Conservation (phyloP, 2,888 invertebrate genomes). For the Clitarchus hookeri region DNA sequence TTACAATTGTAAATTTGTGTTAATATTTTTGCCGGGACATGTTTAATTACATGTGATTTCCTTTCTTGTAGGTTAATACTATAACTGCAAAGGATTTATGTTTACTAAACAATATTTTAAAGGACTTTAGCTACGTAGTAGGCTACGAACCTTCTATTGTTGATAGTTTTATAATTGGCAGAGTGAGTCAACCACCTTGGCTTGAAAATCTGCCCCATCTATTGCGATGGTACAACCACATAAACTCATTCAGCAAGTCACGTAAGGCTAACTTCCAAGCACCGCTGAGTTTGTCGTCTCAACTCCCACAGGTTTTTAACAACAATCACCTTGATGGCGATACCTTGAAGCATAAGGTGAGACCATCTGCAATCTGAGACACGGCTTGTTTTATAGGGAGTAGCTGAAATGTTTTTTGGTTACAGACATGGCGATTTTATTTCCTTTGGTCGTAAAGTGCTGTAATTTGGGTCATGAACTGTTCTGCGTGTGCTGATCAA, state of each 20-base stretch:
- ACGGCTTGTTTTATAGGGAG: not conserved
- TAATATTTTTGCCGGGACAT: not conserved
- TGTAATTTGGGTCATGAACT: too few species aligned
- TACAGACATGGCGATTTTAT: too few species aligned
- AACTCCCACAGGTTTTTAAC: not conserved
- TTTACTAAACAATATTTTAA: constrained; percentile 56
- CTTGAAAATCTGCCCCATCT: constrained; percentile 50
- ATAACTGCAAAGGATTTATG: constrained; percentile 42
- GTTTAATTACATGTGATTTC: not conserved
- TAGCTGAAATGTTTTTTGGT: too few species aligned
- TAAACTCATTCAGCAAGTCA: constrained; percentile 61
- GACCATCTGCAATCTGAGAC: constrained; percentile 32
- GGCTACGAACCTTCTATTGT: constrained; percentile 60
- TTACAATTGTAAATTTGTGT: not conserved
- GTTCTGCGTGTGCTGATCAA: too few species aligned
- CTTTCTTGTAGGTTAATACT: constrained; percentile 36
- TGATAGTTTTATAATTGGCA: constrained; percentile 57
- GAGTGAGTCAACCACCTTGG: constrained; percentile 26
- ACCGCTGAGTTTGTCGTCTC: not conserved
- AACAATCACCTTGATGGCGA: constrained; percentile 22
- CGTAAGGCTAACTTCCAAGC: constrained; percentile 58
- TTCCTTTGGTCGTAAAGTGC: too few species aligned
- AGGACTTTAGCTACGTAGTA: constrained; percentile 61
- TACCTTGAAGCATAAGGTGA: constrained; percentile 51
- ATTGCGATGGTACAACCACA: constrained; percentile 65